Percentiles rank a stretch among this genome's conserved stretches.
These are phyloP conservation scores for Pogonocherus hispidulus DNA, from an alignment of 2,888 invertebrate species.

Conservation along the genomic window DNA sequence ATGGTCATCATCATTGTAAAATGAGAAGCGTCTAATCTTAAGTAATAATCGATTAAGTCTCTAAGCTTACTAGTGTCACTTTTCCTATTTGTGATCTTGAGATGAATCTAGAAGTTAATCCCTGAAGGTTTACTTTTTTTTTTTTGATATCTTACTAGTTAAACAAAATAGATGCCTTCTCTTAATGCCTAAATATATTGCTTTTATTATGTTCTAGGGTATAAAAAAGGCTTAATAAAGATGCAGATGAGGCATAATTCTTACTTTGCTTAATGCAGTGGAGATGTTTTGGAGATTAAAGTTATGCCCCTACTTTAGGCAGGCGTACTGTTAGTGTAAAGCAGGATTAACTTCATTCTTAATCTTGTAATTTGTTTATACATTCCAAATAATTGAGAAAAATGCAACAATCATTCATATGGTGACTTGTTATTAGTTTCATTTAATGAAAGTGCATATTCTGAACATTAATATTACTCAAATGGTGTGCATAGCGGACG, in stretches of 20 bases:
- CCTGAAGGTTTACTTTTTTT: background rate
- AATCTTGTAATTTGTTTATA: too few species aligned
- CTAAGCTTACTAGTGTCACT: conserved; percentile 26
- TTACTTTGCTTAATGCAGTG: background rate
- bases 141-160: background rate
- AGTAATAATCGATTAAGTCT: conserved; percentile 26
- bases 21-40: conserved; percentile 25
- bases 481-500: too few species aligned
- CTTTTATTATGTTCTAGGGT: background rate
- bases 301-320: background rate
- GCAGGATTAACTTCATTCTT: too few species aligned
- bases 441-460: too few species aligned
- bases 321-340: too few species aligned
- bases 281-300: background rate
- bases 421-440: too few species aligned
- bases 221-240: background rate
- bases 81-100: background rate
- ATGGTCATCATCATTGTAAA: conserved; percentile 25
- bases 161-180: background rate
- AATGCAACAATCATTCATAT: too few species aligned
- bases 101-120: conserved; percentile 19
- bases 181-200: conserved; percentile 1
- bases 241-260: background rate
- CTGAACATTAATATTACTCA: too few species aligned
- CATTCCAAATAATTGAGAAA: too few species aligned